Conservation (phyloP, 1,140 invertebrate genomes). For the Drosophila suzukii region DNA sequence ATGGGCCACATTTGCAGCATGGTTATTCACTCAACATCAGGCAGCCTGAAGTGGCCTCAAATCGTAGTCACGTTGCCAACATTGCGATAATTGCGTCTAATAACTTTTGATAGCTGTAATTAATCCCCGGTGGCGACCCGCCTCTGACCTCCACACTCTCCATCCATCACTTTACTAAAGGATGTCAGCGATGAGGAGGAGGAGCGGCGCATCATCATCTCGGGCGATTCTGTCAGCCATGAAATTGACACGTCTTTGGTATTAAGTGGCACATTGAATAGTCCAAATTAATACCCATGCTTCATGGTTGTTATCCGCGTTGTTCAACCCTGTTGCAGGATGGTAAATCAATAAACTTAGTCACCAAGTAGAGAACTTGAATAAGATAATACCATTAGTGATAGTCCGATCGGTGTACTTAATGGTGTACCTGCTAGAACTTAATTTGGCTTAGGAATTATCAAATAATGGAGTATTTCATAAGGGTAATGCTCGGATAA, state of each 20-base stretch:
- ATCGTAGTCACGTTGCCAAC: conserved; percentile 64
- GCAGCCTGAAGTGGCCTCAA: conserved; percentile 32
- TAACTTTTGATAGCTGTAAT: conserved; percentile 83
- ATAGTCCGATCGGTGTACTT: too few relatives aligned
- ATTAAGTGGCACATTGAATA: conserved; percentile 82
- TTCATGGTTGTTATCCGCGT: conserved; percentile 26
- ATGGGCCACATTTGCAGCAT: neutral
- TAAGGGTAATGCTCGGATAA: too few relatives aligned
- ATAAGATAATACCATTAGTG: neutral
- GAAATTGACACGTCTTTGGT: conserved; percentile 81
- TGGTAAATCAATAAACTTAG: conserved; percentile 11
- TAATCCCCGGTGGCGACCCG: conserved; percentile 72
- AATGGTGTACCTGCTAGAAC: too few relatives aligned
- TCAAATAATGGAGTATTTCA: too few relatives aligned
- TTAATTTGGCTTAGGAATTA: too few relatives aligned
- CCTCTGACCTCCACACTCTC: neutral
- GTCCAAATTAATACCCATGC: conserved; percentile 75
- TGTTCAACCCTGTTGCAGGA: conserved; percentile 6
- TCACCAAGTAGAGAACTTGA: neutral
- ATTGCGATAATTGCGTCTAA: conserved; percentile 81
- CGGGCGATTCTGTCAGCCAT: conserved; percentile 70
- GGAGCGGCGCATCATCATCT: conserved; percentile 31
- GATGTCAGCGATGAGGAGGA: conserved; percentile 37
- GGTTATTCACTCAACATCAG: conserved; percentile 21
- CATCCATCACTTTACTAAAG: conserved; percentile 15